Evolutionary conservation across 2,113 vertebrate species (phyloP).

Genomic region (Charina bottae): DNA sequence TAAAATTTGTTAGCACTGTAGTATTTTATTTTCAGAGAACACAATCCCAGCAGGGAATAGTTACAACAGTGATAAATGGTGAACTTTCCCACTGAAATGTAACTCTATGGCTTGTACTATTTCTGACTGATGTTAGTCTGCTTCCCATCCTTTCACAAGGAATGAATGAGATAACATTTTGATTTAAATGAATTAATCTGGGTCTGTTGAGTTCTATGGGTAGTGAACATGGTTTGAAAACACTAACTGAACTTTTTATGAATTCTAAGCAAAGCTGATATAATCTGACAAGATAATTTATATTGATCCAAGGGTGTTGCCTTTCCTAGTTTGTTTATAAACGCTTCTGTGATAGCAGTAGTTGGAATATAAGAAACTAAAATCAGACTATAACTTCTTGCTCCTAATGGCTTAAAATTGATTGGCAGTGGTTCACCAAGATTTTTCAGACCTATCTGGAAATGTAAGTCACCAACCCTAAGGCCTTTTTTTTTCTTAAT

Average conservation of each 20-base stretch:
- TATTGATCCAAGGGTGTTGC: background rate
- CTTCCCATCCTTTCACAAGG: background rate
- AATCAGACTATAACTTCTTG: no score
- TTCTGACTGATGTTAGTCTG: background rate
- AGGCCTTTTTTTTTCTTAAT: no score
- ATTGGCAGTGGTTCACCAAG: no score
- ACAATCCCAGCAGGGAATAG: background rate
- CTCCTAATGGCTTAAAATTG: no score
- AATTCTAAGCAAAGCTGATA: background rate
- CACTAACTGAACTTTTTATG: background rate
- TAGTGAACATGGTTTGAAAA: background rate
- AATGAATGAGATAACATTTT: conserved; percentile 20
- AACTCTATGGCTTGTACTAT: background rate
- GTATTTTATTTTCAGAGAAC: background rate
- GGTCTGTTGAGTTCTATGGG: background rate
- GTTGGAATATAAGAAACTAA: no score
- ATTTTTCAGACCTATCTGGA: no score
- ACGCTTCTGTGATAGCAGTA: background rate
- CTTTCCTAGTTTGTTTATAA: background rate
- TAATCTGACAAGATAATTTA: background rate
- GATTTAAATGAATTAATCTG: background rate
- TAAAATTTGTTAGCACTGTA: background rate
- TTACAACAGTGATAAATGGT: background rate
- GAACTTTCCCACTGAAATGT: background rate
- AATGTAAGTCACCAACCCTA: no score